Percentiles rank a stretch among this genome's conserved stretches.
Conservation (phyloP, 2,797 vertebrate genomes). For the Acipenser transmontanus region DNA sequence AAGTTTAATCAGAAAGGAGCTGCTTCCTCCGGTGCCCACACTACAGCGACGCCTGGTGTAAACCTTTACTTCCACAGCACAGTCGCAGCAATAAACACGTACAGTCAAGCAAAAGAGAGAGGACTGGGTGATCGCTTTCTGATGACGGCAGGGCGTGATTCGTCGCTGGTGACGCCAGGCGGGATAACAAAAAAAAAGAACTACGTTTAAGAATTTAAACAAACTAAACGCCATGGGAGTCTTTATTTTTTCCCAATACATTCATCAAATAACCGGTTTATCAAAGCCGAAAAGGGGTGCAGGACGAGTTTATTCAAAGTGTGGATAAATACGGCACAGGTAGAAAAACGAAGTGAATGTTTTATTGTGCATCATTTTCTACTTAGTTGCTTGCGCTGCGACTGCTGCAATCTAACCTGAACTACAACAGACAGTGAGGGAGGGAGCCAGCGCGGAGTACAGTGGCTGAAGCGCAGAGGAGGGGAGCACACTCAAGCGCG, state of each 20-base stretch:
- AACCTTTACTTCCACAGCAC: too few species aligned
- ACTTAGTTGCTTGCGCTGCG: slow-evolving; percentile 27
- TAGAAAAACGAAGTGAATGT: slow-evolving; percentile 36
- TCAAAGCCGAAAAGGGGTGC: too few species aligned
- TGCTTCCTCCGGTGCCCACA: too few species aligned
- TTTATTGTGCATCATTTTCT: slow-evolving; percentile 38
- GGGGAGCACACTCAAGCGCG: background rate
- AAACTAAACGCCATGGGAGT: slow-evolving; percentile 23
- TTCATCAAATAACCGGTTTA: background rate
- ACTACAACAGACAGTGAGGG: slow-evolving; percentile 21
- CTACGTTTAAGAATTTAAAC: slow-evolving; percentile 52
- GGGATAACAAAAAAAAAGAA: slow-evolving; percentile 48
- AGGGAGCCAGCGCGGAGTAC: slow-evolving; percentile 7
- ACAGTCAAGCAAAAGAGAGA: too few species aligned
- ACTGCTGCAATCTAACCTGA: slow-evolving; percentile 31
- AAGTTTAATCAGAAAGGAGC: too few species aligned
- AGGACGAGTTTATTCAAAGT: background rate
- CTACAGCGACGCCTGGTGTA: too few species aligned
- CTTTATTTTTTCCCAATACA: too few species aligned
- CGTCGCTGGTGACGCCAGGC: slow-evolving; percentile 65
- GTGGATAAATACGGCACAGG: slow-evolving; percentile 6
- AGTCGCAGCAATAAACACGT: too few species aligned
- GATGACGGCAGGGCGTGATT: slow-evolving; percentile 67
- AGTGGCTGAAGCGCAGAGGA: slow-evolving; percentile 11
- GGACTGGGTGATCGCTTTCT: slow-evolving; percentile 43